Evolutionary conservation across 2,888 invertebrate species (phyloP), one percentile per base, ranked within the genome.

Genomic region (Hypercompe scribonia): DNA sequence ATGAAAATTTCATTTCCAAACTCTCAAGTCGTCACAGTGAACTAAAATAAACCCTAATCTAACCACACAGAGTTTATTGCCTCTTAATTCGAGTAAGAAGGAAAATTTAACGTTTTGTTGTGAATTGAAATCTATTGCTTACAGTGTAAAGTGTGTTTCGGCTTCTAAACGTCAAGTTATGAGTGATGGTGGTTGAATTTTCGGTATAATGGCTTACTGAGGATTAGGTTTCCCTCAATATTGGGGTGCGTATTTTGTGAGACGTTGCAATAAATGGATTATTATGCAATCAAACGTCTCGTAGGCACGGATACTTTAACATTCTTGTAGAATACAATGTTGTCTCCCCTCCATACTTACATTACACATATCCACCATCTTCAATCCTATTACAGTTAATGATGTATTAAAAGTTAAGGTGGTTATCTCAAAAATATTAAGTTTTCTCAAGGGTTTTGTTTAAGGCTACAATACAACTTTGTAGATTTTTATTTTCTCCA

Each of bases 1-100:
- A 94, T 95, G 94, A 93, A 95, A 95, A 93, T 94, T 94, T 94
- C 93, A 96, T 96, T 95, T 94, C 91, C 91, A 93, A 94, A 91
- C 90, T 86, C 84, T 78, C 77, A 67, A 84, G 66, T 74, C 76
- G 83, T 80, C 81, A 84, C 76, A 83, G 79, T 93, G 90, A 88
- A 89, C 92, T 84, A 92, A 94, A 93, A 89, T 92, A 90, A 90
- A 92, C 95, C 90, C 87, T 95, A 93, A 91, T 89, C 79, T 87
- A 77, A 89, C 87, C 86, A 78, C 87, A 84, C 89, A 95, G 87
- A 91, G 94, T 88, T 89, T 88, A 92, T 90, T 90, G 88, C 91
- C 91, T 89, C 93, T 93, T 89, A 92, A 91, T 92, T 90, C 87
- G 72, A 75, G 78, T 67, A 65, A 77, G 77, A 80, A 86, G 90